Evolutionary conservation across 37 sponge, comb jelly and placozoan genomes (phyloP), one percentile per base, ranked within the genome.

Genomic region (Agelas oroides): DNA sequence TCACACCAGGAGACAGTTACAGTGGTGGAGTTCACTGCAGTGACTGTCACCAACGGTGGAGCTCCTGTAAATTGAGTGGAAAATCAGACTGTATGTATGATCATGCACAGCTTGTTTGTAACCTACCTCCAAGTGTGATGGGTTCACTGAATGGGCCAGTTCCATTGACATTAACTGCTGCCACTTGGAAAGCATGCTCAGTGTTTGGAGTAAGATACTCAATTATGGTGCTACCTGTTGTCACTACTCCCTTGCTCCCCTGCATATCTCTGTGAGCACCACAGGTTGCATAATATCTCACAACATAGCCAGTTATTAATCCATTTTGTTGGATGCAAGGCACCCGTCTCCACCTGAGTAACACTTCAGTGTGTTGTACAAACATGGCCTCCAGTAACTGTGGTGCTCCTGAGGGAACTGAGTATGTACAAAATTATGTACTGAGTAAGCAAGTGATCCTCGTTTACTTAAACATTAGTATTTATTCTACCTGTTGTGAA

Each of bases 151-250:
- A 73, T 25, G 74, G 74, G 52, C 74, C 85, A 34, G 58, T 46
- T 37, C 85, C 85, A 64, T 85, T 77, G 19, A 24, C 46, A 56
- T 85, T 85, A 23, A 76, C 70, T 56, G 77, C 85, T 52, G 85
- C 77, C 59, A 85, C 76, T 57, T 69, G 70, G 36, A 85, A 56
- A 18, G 40, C 41, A 53, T 85, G 68, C 14, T 18, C 33, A 12
- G 77, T 76, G 40, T 36, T 66, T 24, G 85, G 85, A 32, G 19
- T 65, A 24, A 85, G 85, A n/a, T 18, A 61, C 1, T 31, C 54
- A 16, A 53, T 40, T 2, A 21, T 40, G 31, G 53, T 55, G 56
- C 12, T 53, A 17, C 54, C 16, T n/a, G 16, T 31, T 21, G 54
- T 54, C 68, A 67, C 68, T 53, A 54, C 41, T 24, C 3, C 16